These are phyloP conservation scores for Acronicta psi DNA, from an alignment of 2,888 invertebrate species.

Conservation along the genomic window DNA sequence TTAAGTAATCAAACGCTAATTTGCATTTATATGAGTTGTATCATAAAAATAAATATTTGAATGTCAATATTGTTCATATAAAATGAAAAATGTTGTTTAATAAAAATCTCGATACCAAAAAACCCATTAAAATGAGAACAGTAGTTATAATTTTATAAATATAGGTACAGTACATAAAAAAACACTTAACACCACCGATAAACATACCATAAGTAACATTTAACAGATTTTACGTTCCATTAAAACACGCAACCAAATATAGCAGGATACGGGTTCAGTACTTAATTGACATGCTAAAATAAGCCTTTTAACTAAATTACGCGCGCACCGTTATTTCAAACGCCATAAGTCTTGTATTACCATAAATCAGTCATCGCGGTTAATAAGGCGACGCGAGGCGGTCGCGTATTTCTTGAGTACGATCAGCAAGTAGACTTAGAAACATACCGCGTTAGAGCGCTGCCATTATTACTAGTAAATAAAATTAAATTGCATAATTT, in stretches of 20 bases:
- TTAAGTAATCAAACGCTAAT: constrained; percentile 17
- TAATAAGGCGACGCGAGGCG: constrained; percentile 63
- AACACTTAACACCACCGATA: constrained; percentile 21
- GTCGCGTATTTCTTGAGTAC: constrained; percentile 53
- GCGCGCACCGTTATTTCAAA: constrained; percentile 59
- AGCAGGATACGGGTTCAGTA: constrained; percentile 29
- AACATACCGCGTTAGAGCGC: not conserved
- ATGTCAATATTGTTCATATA: not conserved
- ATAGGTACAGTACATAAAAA: constrained; percentile 15
- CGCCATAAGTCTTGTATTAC: constrained; percentile 67
- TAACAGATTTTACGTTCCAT: constrained; percentile 17
- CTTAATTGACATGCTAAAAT: constrained; percentile 61
- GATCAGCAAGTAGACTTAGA: not conserved
- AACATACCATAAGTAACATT: constrained; percentile 25
- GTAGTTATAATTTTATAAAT: constrained; percentile 10
- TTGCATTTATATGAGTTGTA: constrained; percentile 39
- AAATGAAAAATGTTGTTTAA: constrained; percentile 8
- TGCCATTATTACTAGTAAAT: not conserved
- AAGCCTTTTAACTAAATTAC: constrained; percentile 55
- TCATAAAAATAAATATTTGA: constrained; percentile 24
- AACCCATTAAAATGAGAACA: not conserved
- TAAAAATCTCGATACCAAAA: constrained; percentile 2
- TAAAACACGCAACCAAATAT: constrained; percentile 41
- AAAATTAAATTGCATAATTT: too few species aligned
- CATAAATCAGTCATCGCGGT: constrained; percentile 70